phyloP scores from a whole-genome alignment of 37 sponge, comb jelly and placozoan genomes.

The Crambe crambe region DNA sequence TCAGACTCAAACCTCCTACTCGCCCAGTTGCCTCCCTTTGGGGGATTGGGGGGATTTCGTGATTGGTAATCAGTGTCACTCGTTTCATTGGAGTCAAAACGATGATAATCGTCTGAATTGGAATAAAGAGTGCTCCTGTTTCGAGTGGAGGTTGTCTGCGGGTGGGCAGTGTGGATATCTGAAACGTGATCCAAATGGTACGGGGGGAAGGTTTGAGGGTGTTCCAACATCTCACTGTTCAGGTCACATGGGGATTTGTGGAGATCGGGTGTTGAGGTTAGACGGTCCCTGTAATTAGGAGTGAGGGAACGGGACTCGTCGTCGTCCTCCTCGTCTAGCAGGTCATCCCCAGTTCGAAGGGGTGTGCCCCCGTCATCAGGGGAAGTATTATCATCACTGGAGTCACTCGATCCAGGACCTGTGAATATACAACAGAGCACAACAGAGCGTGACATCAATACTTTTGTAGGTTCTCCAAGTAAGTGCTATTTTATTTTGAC shows the following conservation, averaged over 20 bases:
- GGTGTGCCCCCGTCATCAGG: constrained; percentile 19
- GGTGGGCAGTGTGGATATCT: not conserved
- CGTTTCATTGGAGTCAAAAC: constrained; percentile 32
- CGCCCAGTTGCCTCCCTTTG: not conserved
- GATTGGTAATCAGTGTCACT: constrained; percentile 37
- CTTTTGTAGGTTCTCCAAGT: too few relatives aligned
- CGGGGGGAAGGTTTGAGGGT: not conserved
- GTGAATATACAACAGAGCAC: too few relatives aligned
- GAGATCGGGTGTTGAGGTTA: too few relatives aligned
- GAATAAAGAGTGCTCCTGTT: not conserved
- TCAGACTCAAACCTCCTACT: constrained; percentile 38
- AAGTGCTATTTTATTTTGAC: too few relatives aligned
- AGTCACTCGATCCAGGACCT: constrained; percentile 58
- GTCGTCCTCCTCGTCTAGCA: constrained; percentile 1
- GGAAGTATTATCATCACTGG: constrained; percentile 20
- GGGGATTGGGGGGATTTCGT: not conserved
- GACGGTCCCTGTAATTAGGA: constrained; percentile 1
- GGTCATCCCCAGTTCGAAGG: constrained; percentile 4
- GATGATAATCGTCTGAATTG: constrained; percentile 17
- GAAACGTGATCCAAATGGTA: constrained; percentile 1
- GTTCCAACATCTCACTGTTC: not conserved
- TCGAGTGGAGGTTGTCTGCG: not conserved
- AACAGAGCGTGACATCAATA: too few relatives aligned
- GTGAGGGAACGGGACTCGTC: constrained; percentile 28
- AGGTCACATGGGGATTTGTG: not conserved